phyloP scores from a whole-genome alignment of 2,113 vertebrate genomes.

The Leptosomus discolor region DNA sequence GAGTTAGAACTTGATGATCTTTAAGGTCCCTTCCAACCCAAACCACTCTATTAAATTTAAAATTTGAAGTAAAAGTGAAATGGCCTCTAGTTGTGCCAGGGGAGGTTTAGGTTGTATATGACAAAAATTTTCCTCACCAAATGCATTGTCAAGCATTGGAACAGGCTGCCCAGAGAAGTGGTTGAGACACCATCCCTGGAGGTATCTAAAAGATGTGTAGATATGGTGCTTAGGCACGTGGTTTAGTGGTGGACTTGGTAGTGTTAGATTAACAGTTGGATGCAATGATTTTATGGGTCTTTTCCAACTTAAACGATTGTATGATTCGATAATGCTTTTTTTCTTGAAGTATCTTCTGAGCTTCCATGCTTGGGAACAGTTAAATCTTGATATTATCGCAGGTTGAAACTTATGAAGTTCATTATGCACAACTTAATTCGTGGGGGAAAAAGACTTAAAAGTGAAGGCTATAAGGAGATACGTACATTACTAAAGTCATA shows the following conservation, averaged over 20 bases:
- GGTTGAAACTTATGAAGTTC: neutral
- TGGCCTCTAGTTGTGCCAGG: too few relatives aligned
- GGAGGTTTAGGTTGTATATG: too few relatives aligned
- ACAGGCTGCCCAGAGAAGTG: neutral
- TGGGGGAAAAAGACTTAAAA: neutral
- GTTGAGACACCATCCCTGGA: neutral
- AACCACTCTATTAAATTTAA: too few relatives aligned
- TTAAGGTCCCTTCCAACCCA: too few relatives aligned
- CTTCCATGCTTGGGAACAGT: neutral
- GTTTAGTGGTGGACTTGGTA: too few relatives aligned
- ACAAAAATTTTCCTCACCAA: too few relatives aligned
- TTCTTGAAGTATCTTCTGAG: neutral
- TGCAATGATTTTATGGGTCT: neutral
- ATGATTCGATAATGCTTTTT: neutral
- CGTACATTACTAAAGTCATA: neutral
- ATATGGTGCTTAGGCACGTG: too few relatives aligned
- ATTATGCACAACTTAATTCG: neutral
- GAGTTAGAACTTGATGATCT: too few relatives aligned
- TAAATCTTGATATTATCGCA: neutral
- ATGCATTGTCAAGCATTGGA: neutral
- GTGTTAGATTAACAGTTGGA: neutral
- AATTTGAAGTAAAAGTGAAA: neutral
- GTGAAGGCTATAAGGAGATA: neutral
- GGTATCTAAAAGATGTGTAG: neutral
- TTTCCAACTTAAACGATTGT: neutral